These are phyloP conservation scores for Drosophila mayaguana DNA, from an alignment of 2,888 invertebrate species.

Conservation along the genomic window DNA sequence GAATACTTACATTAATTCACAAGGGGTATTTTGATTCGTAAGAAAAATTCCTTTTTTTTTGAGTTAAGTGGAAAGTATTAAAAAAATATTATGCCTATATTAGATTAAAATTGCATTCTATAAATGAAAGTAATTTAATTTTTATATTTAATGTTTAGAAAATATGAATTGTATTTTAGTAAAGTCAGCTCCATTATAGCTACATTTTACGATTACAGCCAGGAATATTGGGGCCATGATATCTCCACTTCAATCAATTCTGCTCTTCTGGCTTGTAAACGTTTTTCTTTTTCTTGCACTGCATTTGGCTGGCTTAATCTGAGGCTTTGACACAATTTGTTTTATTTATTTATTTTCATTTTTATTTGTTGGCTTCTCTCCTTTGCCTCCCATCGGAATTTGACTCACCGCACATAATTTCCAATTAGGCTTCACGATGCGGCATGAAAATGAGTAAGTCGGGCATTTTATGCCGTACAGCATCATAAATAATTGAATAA, in stretches of 20 bases:
- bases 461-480: conserved; percentile 44
- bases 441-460: conserved; percentile 47
- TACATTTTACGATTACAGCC: background rate
- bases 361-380: background rate
- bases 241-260: background rate
- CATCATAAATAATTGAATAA: conserved; percentile 75
- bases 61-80: too few relatives aligned
- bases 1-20: conserved; percentile 3
- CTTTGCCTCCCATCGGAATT: conserved; percentile 19
- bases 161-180: background rate
- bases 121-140: too few relatives aligned
- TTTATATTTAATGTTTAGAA: background rate
- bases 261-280: background rate
- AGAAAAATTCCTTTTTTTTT: too few relatives aligned
- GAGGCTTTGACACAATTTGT: conserved; percentile 20
- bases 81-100: too few relatives aligned
- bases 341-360: conserved; percentile 6
- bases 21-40: background rate
- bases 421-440: conserved; percentile 63
- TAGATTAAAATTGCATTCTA: too few relatives aligned
- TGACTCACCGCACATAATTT: conserved; percentile 54
- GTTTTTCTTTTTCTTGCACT: background rate
- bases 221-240: background rate
- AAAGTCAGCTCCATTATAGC: background rate
- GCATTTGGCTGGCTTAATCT: conserved; percentile 46